Base-by-base conservation (phyloP, 2,888 invertebrate species). In the Smittia aterrima region DNA sequence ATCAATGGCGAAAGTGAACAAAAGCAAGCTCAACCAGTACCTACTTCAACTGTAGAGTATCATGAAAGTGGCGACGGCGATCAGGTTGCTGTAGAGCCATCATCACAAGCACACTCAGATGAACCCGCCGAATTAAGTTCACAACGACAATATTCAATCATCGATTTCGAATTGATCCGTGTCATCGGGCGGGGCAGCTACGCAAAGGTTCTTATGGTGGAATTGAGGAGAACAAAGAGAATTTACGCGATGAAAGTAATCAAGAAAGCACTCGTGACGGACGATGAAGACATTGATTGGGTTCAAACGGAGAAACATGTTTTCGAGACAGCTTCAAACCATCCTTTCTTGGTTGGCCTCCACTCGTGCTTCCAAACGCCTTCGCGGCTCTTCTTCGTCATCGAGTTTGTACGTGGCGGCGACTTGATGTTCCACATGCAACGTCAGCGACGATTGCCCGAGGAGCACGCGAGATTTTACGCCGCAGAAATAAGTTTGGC, bases 401-500 rank as follows among this genome's bases (percentile, higher is more conserved):
- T 98, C 78, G 97, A 98, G 84, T 97, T 96, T 81, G 96, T 97
- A 1, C 89, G 95, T 74, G 97, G 97, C 24, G 92, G 92, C 16
- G 97, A 98, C 84, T 86, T 98, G 71, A 93, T 94, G 93, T 97
- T 95, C 85, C 97, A 98, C 85, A 98, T 98, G 97, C 97, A 98
- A 81, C 86, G 95, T 75, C 95, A 96, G 82, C 87, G 96, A 66
- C 88, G 95, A 76, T 85, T 97, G 78, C 94, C 94, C 0, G 97
- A 97, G 81, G 96, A 96, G 80, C 96, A 96, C 84, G 95, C 95
- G 73, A 86, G 94, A 75, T 97, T 98, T 85, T 98, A 98, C 84
- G 92, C 96, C 4, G 96, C 97, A n/a, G 97, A 98, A 85, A 97
- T 98, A 78, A 94, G 94, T 75, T 86, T 97, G 67, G 97, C 96